Evolutionary conservation across 2,797 vertebrate species (phyloP).

Genomic region (Carduelis carduelis): DNA sequence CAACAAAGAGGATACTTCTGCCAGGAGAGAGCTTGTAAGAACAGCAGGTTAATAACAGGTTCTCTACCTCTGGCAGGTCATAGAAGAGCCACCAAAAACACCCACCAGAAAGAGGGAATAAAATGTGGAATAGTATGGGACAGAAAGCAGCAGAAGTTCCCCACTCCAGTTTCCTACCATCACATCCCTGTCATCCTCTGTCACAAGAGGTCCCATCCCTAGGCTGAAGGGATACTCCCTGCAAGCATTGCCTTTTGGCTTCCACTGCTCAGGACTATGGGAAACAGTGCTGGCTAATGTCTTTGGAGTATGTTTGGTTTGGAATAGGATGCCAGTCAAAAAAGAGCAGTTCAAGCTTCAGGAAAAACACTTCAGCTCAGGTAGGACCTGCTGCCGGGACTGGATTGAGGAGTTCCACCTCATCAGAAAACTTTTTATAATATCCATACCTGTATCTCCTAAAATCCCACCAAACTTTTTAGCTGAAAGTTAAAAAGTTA

Average conservation of each 20-base stretch:
- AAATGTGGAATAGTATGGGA: neutral
- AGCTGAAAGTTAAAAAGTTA: constrained; percentile 11
- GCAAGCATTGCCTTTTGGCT: neutral
- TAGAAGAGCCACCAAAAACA: neutral
- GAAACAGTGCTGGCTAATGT: neutral
- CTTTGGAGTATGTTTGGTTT: neutral
- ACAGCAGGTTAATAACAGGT: neutral
- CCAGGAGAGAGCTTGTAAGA: neutral
- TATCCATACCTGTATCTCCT: neutral
- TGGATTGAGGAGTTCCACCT: neutral
- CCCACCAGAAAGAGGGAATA: neutral
- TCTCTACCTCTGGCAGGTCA: neutral
- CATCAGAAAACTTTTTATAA: neutral
- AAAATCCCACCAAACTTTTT: neutral
- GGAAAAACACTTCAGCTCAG: neutral
- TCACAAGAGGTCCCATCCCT: neutral
- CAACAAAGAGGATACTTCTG: neutral
- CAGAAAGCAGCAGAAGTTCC: neutral
- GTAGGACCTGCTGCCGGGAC: neutral
- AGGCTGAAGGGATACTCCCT: neutral
- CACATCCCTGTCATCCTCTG: neutral
- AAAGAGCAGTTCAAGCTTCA: neutral
- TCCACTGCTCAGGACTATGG: neutral
- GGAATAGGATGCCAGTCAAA: neutral
- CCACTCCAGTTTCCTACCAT: neutral